Percentiles rank a stretch among this genome's conserved stretches.
phyloP scores from a whole-genome alignment of 2,113 vertebrate species.

The Sturnira hondurensis region DNA sequence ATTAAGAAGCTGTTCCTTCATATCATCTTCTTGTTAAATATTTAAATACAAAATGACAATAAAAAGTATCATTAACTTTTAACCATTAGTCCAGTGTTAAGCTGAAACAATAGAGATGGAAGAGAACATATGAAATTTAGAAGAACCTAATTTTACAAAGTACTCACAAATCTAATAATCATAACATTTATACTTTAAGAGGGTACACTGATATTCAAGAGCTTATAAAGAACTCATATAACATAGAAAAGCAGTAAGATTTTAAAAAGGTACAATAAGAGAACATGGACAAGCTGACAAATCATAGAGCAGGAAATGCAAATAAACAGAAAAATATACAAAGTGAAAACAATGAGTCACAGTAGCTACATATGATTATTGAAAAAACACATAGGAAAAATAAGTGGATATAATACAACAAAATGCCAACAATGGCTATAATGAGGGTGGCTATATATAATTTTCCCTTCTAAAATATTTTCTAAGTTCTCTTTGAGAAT shows the following conservation, averaged over 20 bases:
- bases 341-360: background rate
- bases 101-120: background rate
- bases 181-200: background rate
- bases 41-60: slow-evolving; percentile 7
- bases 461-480: background rate
- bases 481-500: slow-evolving; percentile 1
- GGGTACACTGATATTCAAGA: background rate
- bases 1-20: background rate
- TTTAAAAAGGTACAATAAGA: slow-evolving; percentile 12
- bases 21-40: background rate
- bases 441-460: background rate
- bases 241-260: background rate
- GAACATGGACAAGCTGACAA: background rate
- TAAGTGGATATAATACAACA: background rate
- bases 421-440: background rate
- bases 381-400: background rate
- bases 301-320: background rate
- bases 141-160: background rate
- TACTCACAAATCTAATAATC: background rate
- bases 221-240: slow-evolving; percentile 27
- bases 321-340: slow-evolving; percentile 19
- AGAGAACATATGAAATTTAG: background rate
- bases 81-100: slow-evolving; percentile 10
- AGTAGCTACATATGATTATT: background rate
- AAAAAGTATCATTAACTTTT: background rate